Percentiles rank a stretch among this genome's conserved stretches.
These are phyloP conservation scores for Sebastes minor DNA, from an alignment of 2,797 vertebrate genomes.

Conservation along the genomic window DNA sequence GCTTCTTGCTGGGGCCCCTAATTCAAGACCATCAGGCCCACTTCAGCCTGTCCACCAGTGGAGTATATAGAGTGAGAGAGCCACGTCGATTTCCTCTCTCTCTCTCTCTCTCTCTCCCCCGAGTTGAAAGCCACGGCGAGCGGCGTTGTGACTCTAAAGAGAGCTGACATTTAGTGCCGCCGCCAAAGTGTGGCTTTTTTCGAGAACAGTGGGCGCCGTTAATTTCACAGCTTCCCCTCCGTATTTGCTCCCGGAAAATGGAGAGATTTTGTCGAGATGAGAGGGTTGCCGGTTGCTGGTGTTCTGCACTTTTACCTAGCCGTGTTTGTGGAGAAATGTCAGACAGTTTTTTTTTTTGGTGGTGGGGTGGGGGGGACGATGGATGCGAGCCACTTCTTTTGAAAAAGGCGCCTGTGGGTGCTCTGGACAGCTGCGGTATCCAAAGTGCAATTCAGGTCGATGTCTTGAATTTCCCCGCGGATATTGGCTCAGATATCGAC, in stretches of 20 bases:
- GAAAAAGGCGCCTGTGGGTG: conserved; percentile 12
- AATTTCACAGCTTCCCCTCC: conserved; percentile 65
- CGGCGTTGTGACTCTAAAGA: conserved; percentile 62
- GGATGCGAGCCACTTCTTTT: conserved; percentile 25
- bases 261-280: conserved; percentile 31
- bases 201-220: conserved; percentile 65
- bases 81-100: conserved; percentile 46
- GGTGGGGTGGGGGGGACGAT: neutral
- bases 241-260: conserved; percentile 51
- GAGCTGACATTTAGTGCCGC: conserved; percentile 74
- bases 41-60: conserved; percentile 49
- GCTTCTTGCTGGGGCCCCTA: conserved; percentile 54
- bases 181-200: conserved; percentile 68
- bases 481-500: conserved; percentile 19
- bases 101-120: neutral
- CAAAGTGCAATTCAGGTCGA: conserved; percentile 35
- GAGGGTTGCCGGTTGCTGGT: conserved; percentile 6
- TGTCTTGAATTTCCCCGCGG: conserved; percentile 38
- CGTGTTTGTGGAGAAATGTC: conserved; percentile 40
- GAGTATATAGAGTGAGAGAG: conserved; percentile 19
- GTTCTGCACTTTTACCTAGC: conserved; percentile 23
- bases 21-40: conserved; percentile 71
- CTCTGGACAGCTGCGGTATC: conserved; percentile 8
- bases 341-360: conserved; percentile 8
- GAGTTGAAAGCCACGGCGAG: conserved; percentile 58